phyloP scores from a whole-genome alignment of 2,113 vertebrate species.

The Pampusana beccarii region DNA sequence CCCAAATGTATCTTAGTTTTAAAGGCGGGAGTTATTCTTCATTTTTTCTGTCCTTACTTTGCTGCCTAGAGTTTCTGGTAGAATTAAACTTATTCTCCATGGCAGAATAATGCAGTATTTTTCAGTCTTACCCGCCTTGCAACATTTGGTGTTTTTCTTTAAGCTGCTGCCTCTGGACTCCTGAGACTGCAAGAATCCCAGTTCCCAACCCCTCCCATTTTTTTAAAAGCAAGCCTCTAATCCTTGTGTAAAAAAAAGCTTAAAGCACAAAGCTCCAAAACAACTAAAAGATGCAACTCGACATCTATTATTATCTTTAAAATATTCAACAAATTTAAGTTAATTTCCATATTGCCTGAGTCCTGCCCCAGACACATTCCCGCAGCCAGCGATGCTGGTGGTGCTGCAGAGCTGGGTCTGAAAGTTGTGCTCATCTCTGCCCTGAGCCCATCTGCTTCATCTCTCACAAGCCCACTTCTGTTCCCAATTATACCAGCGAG shows the following conservation, averaged over 20 bases:
- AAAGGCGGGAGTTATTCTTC: slow-evolving; percentile 25
- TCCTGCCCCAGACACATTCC: neutral
- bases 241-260: slow-evolving; percentile 38
- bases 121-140: neutral
- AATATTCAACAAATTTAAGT: neutral
- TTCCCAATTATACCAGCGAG: neutral
- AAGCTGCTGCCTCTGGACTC: slow-evolving; percentile 44
- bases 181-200: slow-evolving; percentile 9
- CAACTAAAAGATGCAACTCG: slow-evolving; percentile 23
- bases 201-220: slow-evolving; percentile 11
- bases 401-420: accelerated
- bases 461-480: neutral
- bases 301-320: slow-evolving; percentile 42
- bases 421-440: neutral
- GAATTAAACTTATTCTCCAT: slow-evolving; percentile 17
- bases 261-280: slow-evolving; percentile 46
- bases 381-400: accelerated
- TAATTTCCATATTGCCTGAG: neutral
- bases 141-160: slow-evolving; percentile 52
- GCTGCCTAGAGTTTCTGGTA: neutral
- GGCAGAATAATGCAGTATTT: slow-evolving; percentile 16
- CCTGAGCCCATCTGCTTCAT: neutral
- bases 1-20: slow-evolving; percentile 23
- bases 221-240: slow-evolving; percentile 28
- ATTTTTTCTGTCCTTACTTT: neutral